Evolutionary conservation across 2,113 vertebrate species (phyloP).

Genomic region (Crotalus tigris): DNA sequence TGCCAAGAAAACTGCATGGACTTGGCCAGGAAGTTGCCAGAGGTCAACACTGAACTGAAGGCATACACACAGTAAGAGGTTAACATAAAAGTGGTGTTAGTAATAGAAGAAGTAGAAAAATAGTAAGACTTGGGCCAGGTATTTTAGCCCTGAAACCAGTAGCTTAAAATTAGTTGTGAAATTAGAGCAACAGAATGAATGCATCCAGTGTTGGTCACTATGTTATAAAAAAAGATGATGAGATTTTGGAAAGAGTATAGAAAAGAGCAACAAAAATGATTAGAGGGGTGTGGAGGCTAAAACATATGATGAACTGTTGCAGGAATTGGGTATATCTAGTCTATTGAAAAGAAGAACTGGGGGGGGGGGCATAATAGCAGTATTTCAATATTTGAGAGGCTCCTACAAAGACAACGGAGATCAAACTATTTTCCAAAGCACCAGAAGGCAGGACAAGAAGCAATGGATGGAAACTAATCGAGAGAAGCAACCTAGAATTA

Average conservation of each 20-base stretch:
- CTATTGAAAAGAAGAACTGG: background rate
- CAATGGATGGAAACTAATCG: background rate
- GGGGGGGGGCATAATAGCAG: background rate
- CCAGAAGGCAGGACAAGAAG: background rate
- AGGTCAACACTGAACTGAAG: background rate
- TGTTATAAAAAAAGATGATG: too few species aligned
- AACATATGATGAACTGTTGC: background rate
- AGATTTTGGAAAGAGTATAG: too few species aligned
- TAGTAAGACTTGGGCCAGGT: background rate
- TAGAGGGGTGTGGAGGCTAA: too few species aligned
- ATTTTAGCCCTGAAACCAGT: background rate
- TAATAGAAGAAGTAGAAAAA: background rate
- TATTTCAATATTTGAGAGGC: background rate
- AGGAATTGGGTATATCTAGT: background rate
- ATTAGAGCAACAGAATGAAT: background rate
- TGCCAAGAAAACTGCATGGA: too few species aligned
- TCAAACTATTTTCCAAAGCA: background rate
- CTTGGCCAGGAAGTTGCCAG: background rate
- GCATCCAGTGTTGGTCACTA: too few species aligned
- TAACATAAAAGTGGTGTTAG: background rate
- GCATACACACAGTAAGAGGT: background rate
- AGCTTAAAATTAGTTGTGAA: background rate
- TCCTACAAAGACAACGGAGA: background rate
- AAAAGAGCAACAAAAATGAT: too few species aligned
- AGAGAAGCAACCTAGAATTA: background rate